Evolutionary conservation across 2,113 vertebrate genomes (phyloP), one percentile per base, ranked within the genome.

Genomic region (Sturnus vulgaris): DNA sequence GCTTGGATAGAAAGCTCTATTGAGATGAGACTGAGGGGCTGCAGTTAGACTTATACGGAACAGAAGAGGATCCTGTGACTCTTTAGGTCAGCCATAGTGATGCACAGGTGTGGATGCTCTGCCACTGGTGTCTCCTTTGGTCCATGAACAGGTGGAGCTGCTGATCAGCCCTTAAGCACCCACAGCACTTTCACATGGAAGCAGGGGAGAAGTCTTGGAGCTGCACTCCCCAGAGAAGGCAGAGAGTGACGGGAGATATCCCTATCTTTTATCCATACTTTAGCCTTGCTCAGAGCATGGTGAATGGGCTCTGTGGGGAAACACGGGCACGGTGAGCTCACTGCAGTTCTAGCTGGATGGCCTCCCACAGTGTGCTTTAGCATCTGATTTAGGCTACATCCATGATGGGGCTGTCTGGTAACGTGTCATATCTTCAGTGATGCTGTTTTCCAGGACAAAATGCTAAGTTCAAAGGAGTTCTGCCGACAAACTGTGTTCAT

Each of bases 251-350:
- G 12, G 8, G 61, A 22, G 30, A 25, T 22, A 5, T 5, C 8
- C 8, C 3, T 3, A 0, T 13, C 6, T 69, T 37, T 37, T 37
- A 37, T 50, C 15, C 10, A 1, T 31, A 3, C 5, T 18, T 52
- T 2, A 2, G 0, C 53, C 30, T 55, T 31, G 35, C 37, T 57
- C 64, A 65, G 61, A 11, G 47, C 5, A 0, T 2, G 30, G 42
- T 6, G 37, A 37, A 4, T 0, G 14, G 39, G 7, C 40, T 83
- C 30, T 30, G 13, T 4, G 14, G 10, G 28, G 44, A n/a, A 25
- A 15, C 3, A 2, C 2, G 5, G 47, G 33, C 25, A 6, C 0
- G 9, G 35, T 47, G 71, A 88, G 7, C 47, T 71, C 19, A 1
- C 35, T 53, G 31, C 61, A 2, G 4, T 7, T 20, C 37, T 28